Percentiles rank a stretch among this genome's conserved stretches.
phyloP scores from a whole-genome alignment of 2,113 vertebrate genomes.

The Brienomyrus longianalis region DNA sequence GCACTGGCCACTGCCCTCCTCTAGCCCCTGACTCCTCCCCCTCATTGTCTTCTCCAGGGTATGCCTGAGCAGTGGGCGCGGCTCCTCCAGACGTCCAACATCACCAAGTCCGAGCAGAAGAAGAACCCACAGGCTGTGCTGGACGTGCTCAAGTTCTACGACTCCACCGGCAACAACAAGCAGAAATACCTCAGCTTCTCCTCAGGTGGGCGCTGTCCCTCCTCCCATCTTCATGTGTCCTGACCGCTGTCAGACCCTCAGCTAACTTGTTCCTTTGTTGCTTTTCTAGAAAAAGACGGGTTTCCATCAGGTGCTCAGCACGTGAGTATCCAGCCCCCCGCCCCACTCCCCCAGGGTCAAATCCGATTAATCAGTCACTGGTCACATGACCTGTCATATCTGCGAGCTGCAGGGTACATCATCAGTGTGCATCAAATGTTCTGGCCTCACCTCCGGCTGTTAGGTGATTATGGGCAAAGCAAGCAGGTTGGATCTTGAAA shows the following conservation, averaged over 20 bases:
- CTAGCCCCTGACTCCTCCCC: not conserved
- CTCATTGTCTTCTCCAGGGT: slow-evolving; percentile 59
- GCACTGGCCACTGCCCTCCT: not conserved
- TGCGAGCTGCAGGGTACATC: not conserved
- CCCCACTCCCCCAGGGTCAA: slow-evolving; percentile 19
- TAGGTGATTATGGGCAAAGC: not conserved
- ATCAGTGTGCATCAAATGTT: not conserved
- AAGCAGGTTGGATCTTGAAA: not conserved
- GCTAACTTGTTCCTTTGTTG: not conserved
- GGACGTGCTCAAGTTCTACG: slow-evolving; percentile 92
- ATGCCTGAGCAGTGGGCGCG: slow-evolving; percentile 98
- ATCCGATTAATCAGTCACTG: not conserved
- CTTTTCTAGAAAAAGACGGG: slow-evolving; percentile 78
- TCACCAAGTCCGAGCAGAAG: slow-evolving; percentile 97
- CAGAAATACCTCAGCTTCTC: slow-evolving; percentile 98
- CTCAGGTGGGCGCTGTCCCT: slow-evolving; percentile 55
- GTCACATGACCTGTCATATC: not conserved
- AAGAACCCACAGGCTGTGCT: slow-evolving; percentile 97
- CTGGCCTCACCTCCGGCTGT: not conserved
- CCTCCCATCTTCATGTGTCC: slow-evolving; percentile 1
- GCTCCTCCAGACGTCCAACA: slow-evolving; percentile 93
- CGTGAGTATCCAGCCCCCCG: slow-evolving; percentile 63
- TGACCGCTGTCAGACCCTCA: not conserved
- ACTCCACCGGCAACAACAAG: slow-evolving; percentile 87
- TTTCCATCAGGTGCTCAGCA: slow-evolving; percentile 78